Evolutionary conservation across 2,113 vertebrate species (phyloP).

Genomic region (Notechis scutatus): DNA sequence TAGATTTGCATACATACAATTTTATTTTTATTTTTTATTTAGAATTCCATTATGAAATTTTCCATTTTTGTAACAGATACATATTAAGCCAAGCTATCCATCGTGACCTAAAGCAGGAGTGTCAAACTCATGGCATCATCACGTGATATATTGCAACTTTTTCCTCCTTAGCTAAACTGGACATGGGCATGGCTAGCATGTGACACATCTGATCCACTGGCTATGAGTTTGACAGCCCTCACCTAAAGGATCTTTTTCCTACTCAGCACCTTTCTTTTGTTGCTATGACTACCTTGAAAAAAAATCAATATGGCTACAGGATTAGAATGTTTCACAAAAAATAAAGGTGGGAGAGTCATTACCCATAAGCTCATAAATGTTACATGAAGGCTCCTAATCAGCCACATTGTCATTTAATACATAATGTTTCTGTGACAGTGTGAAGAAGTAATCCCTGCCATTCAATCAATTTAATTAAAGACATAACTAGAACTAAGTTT

Average conservation of each 20-base stretch:
- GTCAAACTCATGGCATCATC: no score
- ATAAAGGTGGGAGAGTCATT: background rate
- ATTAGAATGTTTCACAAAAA: background rate
- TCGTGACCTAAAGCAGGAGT: background rate
- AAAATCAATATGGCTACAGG: background rate
- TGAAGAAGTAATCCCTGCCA: background rate
- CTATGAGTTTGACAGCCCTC: background rate
- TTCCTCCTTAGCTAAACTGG: no score
- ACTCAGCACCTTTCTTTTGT: background rate
- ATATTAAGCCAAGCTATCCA: background rate
- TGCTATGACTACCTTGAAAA: background rate
- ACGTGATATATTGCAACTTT: no score
- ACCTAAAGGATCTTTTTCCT: background rate
- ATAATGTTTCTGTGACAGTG: background rate
- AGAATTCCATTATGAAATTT: background rate
- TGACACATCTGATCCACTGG: no score
- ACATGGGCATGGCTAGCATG: no score
- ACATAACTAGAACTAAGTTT: background rate
- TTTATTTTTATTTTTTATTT: background rate
- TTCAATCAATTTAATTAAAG: background rate
- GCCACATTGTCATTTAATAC: background rate
- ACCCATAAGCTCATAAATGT: background rate
- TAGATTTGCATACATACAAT: background rate
- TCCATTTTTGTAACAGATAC: background rate
- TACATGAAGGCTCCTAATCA: background rate